Conservation (phyloP, 2,888 invertebrate genomes). For the Theristus sp. region DNA sequence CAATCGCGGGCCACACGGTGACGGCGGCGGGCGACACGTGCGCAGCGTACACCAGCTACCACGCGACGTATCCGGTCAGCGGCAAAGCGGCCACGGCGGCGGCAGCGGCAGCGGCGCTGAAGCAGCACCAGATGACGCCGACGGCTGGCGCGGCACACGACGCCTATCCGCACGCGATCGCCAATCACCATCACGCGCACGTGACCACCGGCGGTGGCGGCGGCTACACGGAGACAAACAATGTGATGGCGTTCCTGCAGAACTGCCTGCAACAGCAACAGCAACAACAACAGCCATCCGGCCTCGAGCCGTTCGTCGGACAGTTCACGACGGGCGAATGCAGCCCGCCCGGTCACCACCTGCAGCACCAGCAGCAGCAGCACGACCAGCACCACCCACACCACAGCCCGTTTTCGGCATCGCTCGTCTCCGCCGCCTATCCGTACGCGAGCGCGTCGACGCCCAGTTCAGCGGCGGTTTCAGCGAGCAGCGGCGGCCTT, state of each 20-base stretch:
- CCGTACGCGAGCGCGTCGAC: constrained; percentile 37
- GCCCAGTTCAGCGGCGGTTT: constrained; percentile 22
- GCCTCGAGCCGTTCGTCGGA: background rate
- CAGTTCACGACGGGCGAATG: background rate
- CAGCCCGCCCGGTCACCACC: constrained; percentile 32
- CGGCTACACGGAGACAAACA: background rate
- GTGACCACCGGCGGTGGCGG: background rate
- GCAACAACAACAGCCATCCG: background rate
- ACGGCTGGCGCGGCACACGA: background rate
- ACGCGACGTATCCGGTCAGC: too few relatives aligned
- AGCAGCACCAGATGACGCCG: background rate
- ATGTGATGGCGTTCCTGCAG: background rate
- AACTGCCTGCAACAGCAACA: background rate
- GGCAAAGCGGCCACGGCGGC: too few relatives aligned
- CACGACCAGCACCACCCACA: too few relatives aligned
- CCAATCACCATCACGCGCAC: background rate
- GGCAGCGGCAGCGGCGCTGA: too few relatives aligned
- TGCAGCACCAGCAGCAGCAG: constrained; percentile 31
- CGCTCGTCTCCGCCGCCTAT: constrained; percentile 32
- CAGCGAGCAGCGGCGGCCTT: background rate
- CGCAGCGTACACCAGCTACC: background rate
- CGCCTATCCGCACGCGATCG: background rate
- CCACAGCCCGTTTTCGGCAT: constrained; percentile 33
- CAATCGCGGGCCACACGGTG: background rate
- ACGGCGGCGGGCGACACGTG: too few relatives aligned